phyloP scores from a whole-genome alignment of 1,140 invertebrate genomes.

The Stenopsyche tienmushanensis region DNA sequence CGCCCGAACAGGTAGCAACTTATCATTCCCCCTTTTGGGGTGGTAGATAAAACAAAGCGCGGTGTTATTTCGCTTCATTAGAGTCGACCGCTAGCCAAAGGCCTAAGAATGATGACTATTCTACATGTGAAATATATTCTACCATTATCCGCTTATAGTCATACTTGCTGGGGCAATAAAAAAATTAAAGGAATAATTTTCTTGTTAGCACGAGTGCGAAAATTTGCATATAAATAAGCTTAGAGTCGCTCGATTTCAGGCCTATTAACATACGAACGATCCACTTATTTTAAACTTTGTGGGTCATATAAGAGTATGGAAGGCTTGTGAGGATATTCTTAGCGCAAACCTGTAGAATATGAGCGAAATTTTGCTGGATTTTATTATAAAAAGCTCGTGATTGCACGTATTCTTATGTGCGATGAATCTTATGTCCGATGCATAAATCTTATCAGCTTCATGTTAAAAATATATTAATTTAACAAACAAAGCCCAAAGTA shows the following conservation, averaged over 20 bases:
- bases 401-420: too few species aligned
- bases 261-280: background rate
- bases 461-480: too few species aligned
- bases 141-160: background rate
- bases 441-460: too few species aligned
- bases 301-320: too few species aligned
- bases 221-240: background rate
- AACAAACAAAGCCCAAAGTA: too few species aligned
- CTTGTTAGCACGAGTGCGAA: background rate
- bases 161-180: background rate
- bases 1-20: background rate
- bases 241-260: background rate
- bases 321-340: too few species aligned
- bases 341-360: too few species aligned
- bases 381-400: too few species aligned
- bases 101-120: background rate
- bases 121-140: background rate
- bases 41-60: slow-evolving; percentile 8
- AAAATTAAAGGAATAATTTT: background rate
- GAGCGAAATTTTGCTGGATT: too few species aligned
- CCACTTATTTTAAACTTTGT: too few species aligned
- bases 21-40: background rate
- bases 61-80: slow-evolving; percentile 22
- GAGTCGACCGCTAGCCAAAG: background rate
- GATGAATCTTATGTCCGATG: too few species aligned